Evolutionary conservation across 1,140 invertebrate genomes (phyloP), one percentile per base, ranked within the genome.

Genomic region (Melanaphis sacchari): DNA sequence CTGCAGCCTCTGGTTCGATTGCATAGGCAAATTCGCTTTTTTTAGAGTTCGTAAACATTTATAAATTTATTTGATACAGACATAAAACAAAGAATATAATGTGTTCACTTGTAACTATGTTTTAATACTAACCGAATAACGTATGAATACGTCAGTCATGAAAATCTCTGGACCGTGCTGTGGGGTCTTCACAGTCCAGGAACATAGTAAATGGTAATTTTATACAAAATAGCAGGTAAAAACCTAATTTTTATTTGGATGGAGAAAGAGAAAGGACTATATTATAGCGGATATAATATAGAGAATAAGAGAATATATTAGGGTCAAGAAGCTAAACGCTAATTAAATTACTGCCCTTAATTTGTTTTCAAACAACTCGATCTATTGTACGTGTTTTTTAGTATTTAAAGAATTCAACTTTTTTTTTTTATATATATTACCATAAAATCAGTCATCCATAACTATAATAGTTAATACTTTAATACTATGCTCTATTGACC

Each of bases 21-120:
- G 91, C 91, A 54, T 93, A 93, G 46, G 91, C 46, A 26, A 93
- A 93, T 84, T 93, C 91, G 46, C 91, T 93, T n/a, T 93, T 93
- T 84, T 93, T 93, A 1, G 91, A 52, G 46, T 93, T 93, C 3
- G 91, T 93, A 54, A 93, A 93, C 91, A 93, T 93, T 91, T 91
- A 76, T 41, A 40, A 24, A 54, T 87, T 22, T 87, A 87, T 87
- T 46, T 52, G 49, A 21, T 22, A n/a, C 21, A 22, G 36, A 40
- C 36, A 11, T 40, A 89, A 24, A 66, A 91, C 38, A 43, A 46
- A 76, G 54, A 76, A 91, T n/a, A 59, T 66, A 40, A 90, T 59
- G 89, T 43, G 90, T 36, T 76, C 90, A 46, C 52, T 43, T 26
- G 59, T 91, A 76, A 91, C 90, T 21, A 40, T 49, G 91, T 46